A percentile compares a stretch with the other conserved stretches of the same genome.
Evolutionary conservation across 2,797 vertebrate genomes (phyloP).

Genomic region (Hybognathus amarus): DNA sequence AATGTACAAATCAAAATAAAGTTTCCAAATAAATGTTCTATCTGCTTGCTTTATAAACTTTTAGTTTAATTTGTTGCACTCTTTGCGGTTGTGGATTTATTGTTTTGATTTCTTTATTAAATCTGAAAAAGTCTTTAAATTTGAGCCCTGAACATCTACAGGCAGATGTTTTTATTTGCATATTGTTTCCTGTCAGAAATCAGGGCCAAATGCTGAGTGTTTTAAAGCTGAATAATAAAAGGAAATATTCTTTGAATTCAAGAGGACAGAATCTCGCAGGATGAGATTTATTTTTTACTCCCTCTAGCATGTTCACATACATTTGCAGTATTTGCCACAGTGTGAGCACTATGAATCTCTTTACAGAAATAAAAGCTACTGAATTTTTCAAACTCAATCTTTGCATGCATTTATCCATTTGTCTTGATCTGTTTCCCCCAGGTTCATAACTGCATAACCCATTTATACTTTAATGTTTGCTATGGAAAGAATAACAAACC

Average conservation of each 20-base stretch:
- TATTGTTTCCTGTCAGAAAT: slow-evolving; percentile 56
- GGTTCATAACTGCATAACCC: slow-evolving; percentile 21
- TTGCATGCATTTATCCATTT: slow-evolving; percentile 72
- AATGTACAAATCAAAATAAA: slow-evolving; percentile 82
- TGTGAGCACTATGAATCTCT: slow-evolving; percentile 75
- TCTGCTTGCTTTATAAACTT: slow-evolving; percentile 77
- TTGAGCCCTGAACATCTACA: slow-evolving; percentile 53
- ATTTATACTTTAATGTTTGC: neutral
- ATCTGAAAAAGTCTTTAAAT: slow-evolving; percentile 64
- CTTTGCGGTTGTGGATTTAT: slow-evolving; percentile 70
- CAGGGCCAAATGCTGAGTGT: slow-evolving; percentile 62
- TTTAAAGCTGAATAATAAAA: slow-evolving; percentile 68
- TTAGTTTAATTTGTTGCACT: slow-evolving; percentile 68
- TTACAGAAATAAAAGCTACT: slow-evolving; percentile 84
- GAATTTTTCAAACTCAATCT: slow-evolving; percentile 68
- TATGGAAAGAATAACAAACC: slow-evolving; percentile 17
- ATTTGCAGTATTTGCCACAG: slow-evolving; percentile 67
- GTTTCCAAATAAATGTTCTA: slow-evolving; percentile 82
- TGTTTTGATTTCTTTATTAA: slow-evolving; percentile 58
- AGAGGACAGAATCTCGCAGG: slow-evolving; percentile 81
- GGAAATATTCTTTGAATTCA: slow-evolving; percentile 68
- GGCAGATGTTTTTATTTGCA: slow-evolving; percentile 60
- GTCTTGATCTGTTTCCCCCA: slow-evolving; percentile 40
- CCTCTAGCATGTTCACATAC: slow-evolving; percentile 78
- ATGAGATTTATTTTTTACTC: slow-evolving; percentile 79